These are phyloP conservation scores for Megalops cyprinoides DNA, from an alignment of 2,797 vertebrate species.

Conservation along the genomic window DNA sequence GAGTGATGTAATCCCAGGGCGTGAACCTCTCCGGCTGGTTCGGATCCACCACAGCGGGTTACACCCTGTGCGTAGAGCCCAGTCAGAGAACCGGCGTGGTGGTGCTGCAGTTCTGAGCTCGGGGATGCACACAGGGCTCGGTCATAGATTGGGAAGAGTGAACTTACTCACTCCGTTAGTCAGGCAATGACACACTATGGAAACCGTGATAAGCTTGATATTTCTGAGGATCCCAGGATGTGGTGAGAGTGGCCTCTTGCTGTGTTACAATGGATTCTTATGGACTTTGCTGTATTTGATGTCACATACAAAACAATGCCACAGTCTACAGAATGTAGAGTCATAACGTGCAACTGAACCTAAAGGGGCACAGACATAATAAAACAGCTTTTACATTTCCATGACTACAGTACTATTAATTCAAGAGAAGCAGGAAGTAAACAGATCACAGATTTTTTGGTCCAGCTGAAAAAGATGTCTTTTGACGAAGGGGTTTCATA, in stretches of 20 bases:
- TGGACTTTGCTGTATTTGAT: background rate
- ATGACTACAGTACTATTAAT: no score
- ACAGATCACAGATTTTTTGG: no score
- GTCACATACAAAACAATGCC: no score
- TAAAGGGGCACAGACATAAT: no score
- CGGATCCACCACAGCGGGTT: background rate
- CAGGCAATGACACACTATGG: background rate
- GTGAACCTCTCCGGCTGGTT: background rate
- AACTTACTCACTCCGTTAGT: background rate
- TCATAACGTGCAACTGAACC: no score
- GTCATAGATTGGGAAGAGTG: background rate
- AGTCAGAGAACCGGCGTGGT: background rate
- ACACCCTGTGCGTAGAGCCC: background rate
- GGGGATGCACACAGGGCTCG: no score
- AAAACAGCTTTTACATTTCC: background rate
- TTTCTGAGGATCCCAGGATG: background rate
- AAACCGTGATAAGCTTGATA: background rate
- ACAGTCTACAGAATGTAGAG: no score
- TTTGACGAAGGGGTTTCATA: no score
- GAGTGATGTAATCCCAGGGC: background rate
- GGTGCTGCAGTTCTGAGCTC: background rate
- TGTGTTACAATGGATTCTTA: background rate
- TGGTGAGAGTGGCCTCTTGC: background rate
- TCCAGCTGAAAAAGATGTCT: no score
- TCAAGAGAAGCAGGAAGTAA: no score